Evolutionary conservation across 2,888 invertebrate species (phyloP).

Genomic region (Aricia artaxerxes): DNA sequence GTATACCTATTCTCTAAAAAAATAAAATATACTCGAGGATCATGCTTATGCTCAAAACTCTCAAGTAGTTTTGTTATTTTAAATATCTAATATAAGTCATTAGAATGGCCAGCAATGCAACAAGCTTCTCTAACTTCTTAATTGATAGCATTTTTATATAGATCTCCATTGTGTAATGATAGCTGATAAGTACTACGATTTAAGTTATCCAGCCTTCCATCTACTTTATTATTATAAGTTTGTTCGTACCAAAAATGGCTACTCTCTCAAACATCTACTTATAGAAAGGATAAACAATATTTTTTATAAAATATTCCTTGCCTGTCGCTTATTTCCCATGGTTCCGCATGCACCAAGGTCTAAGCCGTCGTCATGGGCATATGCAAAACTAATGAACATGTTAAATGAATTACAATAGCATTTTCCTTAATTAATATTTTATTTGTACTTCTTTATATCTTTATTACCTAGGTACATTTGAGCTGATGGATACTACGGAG

Average conservation of each 20-base stretch:
- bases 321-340: constrained; percentile 37
- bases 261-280: background rate
- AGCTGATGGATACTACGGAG: background rate
- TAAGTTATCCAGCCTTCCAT: background rate
- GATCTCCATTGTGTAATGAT: too few species aligned
- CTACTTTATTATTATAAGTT: background rate
- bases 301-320: constrained; percentile 34
- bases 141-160: too few species aligned
- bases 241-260: background rate
- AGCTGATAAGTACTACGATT: background rate
- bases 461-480: background rate
- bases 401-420: constrained; percentile 35
- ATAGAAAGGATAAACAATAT: constrained; percentile 3
- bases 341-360: constrained; percentile 37
- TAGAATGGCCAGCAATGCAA: too few species aligned
- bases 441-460: constrained; percentile 15
- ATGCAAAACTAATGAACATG: constrained; percentile 38
- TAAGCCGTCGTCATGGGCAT: constrained; percentile 37
- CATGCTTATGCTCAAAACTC: background rate
- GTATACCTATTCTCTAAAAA: background rate
- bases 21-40: background rate
- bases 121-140: too few species aligned
- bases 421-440: constrained; percentile 30
- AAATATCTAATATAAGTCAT: background rate
- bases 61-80: background rate